phyloP scores from a whole-genome alignment of 2,888 invertebrate species.

The Drosophila phalerata region DNA sequence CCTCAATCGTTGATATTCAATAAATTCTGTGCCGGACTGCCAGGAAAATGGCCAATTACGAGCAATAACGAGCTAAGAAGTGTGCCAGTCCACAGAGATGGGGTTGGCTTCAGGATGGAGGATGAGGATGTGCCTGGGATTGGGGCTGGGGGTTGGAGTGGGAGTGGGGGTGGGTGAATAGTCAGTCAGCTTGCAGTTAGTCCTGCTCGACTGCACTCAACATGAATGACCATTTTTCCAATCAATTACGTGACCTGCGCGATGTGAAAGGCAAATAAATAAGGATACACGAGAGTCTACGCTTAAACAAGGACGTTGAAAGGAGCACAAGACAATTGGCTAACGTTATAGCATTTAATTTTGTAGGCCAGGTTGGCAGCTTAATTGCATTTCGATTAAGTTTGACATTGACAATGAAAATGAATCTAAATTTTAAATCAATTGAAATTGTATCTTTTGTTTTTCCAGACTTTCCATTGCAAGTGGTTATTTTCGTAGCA shows the following conservation, averaged over 20 bases:
- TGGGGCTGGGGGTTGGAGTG: not conserved
- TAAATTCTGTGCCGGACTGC: slow-evolving; percentile 68
- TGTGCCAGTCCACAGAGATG: slow-evolving; percentile 42
- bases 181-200: slow-evolving; percentile 16
- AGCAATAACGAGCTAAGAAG: slow-evolving; percentile 75
- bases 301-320: not conserved
- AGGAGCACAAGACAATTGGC: slow-evolving; percentile 28
- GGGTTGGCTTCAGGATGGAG: not conserved
- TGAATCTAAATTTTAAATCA: slow-evolving; percentile 8
- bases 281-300: not conserved
- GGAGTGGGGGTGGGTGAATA: not conserved
- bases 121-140: not conserved
- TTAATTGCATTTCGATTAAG: slow-evolving; percentile 36
- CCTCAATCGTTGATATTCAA: slow-evolving; percentile 69
- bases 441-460: not conserved
- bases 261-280: slow-evolving; percentile 7
- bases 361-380: slow-evolving; percentile 19
- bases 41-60: slow-evolving; percentile 78
- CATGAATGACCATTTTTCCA: slow-evolving; percentile 75
- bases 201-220: slow-evolving; percentile 62
- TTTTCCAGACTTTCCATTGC: slow-evolving; percentile 33
- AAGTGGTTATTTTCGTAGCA: slow-evolving; percentile 31
- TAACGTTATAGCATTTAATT: slow-evolving; percentile 51
- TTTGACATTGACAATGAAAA: slow-evolving; percentile 34
- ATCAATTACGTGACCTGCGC: slow-evolving; percentile 67